Evolutionary conservation across 1,140 invertebrate species (phyloP).

Genomic region (Pararge aegeria): DNA sequence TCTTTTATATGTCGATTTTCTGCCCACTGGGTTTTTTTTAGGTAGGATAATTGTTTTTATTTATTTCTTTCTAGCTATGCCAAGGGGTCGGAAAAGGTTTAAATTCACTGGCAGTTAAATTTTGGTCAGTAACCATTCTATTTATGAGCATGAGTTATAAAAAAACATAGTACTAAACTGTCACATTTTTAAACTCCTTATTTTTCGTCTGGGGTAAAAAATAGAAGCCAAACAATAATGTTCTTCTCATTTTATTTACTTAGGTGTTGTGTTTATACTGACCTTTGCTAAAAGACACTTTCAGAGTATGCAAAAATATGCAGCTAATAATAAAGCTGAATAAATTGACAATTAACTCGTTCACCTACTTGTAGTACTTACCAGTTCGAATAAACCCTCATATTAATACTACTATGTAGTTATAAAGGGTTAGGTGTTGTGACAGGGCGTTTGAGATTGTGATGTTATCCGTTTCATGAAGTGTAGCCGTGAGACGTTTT

Average conservation of each 20-base stretch:
- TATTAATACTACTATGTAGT: neutral
- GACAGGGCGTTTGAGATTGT: neutral
- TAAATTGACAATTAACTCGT: neutral
- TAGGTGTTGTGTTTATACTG: neutral
- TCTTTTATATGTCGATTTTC: slow-evolving; percentile 19
- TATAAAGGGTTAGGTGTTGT: neutral
- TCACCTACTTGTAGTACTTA: neutral
- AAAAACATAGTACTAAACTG: too few relatives aligned
- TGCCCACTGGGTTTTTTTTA: slow-evolving; percentile 22
- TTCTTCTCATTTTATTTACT: too few relatives aligned
- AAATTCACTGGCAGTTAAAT: too few relatives aligned
- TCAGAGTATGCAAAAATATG: neutral
- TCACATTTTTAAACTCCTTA: too few relatives aligned
- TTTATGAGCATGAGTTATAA: too few relatives aligned
- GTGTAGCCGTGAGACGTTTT: neutral
- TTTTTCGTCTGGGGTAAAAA: too few relatives aligned
- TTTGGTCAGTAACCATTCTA: too few relatives aligned
- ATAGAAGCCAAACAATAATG: too few relatives aligned
- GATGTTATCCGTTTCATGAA: neutral
- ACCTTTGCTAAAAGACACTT: neutral
- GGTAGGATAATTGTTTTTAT: slow-evolving; percentile 3
- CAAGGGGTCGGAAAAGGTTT: too few relatives aligned
- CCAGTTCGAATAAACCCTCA: neutral
- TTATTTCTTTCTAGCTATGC: neutral
- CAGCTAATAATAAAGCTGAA: neutral